phyloP scores from a whole-genome alignment of 2,888 invertebrate species.

The Ramazzottius varieornatus region DNA sequence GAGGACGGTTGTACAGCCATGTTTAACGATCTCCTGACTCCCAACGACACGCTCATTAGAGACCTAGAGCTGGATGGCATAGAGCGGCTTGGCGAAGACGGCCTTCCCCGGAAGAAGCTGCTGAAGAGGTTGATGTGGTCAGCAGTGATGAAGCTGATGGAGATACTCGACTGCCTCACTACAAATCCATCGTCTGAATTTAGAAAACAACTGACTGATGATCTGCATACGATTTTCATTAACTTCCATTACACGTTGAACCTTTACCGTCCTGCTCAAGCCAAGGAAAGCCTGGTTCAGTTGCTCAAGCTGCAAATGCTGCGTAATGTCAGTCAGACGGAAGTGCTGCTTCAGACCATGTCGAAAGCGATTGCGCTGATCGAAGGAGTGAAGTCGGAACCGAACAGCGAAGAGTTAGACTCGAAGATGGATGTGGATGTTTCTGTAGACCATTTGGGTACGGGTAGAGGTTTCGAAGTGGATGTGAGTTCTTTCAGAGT shows the following conservation, averaged over 20 bases:
- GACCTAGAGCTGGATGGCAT: not conserved
- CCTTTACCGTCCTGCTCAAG: not conserved
- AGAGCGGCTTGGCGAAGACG: not conserved
- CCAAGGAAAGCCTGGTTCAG: not conserved
- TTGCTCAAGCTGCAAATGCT: not conserved
- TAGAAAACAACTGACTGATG: not conserved
- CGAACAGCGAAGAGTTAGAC: not conserved
- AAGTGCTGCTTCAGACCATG: not conserved
- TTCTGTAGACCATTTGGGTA: too few relatives aligned
- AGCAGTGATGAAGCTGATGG: not conserved
- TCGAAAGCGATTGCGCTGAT: not conserved
- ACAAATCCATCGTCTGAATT: not conserved
- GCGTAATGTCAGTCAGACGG: not conserved
- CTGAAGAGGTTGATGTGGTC: not conserved
- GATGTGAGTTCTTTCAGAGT: too few relatives aligned
- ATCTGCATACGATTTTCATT: not conserved
- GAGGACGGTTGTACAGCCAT: not conserved
- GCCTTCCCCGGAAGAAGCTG: not conserved
- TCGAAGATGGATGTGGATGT: not conserved
- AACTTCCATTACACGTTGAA: not conserved
- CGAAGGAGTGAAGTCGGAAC: not conserved
- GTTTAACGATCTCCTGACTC: not conserved
- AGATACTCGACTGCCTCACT: not conserved
- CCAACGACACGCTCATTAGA: not conserved
- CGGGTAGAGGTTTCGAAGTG: too few relatives aligned